Percentiles rank a stretch among this genome's conserved stretches.
Evolutionary conservation across 1,140 invertebrate species (phyloP).

Genomic region (Saccostrea cuccullata): DNA sequence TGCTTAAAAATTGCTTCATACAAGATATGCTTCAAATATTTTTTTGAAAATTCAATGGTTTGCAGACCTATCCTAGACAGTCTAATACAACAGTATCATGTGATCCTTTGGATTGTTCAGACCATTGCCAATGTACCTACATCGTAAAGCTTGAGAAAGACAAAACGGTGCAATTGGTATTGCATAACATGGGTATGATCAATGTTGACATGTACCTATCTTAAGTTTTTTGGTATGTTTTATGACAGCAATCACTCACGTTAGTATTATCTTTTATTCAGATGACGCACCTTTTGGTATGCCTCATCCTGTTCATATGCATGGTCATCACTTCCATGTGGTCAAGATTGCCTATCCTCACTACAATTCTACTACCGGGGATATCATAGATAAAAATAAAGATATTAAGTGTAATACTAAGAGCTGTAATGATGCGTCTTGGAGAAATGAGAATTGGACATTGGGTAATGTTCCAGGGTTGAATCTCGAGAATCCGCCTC

Average conservation of each 20-base stretch:
- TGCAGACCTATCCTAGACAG: conserved; percentile 24
- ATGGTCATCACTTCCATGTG: conserved; percentile 51
- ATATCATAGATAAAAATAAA: background rate
- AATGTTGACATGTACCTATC: background rate
- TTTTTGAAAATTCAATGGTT: background rate
- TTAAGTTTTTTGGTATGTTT: too few relatives aligned
- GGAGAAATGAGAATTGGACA: conserved; percentile 40
- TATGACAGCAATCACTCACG: background rate
- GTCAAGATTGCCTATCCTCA: conserved; percentile 46
- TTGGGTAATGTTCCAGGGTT: conserved; percentile 44
- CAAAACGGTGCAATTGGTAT: conserved; percentile 46
- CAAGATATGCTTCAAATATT: too few relatives aligned
- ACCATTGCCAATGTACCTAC: conserved; percentile 46
- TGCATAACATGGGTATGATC: conserved; percentile 48
- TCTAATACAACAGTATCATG: background rate
- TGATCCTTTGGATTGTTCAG: background rate
- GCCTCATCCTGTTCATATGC: conserved; percentile 48
- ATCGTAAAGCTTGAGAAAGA: conserved; percentile 40
- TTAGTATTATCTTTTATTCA: background rate
- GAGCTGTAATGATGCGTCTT: conserved; percentile 41
- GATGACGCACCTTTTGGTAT: conserved; percentile 46
- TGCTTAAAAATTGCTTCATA: too few relatives aligned
- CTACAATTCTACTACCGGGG: conserved; percentile 19
- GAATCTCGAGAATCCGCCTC: conserved; percentile 47
- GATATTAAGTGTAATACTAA: conserved; percentile 42